Evolutionary conservation across 2,797 vertebrate species (phyloP).

Genomic region (Eidolon dupreanum): DNA sequence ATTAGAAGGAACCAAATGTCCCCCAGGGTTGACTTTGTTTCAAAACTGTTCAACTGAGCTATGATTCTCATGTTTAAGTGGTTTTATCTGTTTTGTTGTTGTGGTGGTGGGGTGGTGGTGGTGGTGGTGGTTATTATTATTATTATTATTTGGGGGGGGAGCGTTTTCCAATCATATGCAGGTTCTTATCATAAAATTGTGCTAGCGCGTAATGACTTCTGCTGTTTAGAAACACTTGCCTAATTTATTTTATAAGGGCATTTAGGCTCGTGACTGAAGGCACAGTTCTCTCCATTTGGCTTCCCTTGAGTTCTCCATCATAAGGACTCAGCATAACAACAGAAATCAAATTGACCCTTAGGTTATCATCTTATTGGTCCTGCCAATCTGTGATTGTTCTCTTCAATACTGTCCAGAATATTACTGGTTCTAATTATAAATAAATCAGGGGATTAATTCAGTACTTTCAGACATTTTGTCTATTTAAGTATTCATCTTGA

Average conservation of each 20-base stretch:
- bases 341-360: conserved; percentile 58
- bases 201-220: background rate
- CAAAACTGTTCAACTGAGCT: background rate
- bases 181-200: background rate
- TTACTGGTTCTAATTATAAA: conserved; percentile 46
- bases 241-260: background rate
- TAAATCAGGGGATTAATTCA: background rate
- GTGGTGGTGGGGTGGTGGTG: too few relatives aligned
- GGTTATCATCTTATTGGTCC: background rate
- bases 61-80: background rate
- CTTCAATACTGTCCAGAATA: background rate
- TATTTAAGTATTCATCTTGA: background rate
- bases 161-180: background rate
- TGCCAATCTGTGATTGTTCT: background rate
- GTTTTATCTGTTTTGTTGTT: background rate
- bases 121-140: too few relatives aligned
- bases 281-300: conserved; percentile 14
- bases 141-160: too few relatives aligned
- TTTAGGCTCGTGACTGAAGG: background rate
- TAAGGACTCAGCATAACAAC: conserved; percentile 19
- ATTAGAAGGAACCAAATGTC: background rate
- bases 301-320: conserved; percentile 24
- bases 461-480: background rate
- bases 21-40: background rate
- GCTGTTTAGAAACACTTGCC: background rate